phyloP scores from a whole-genome alignment of 2,888 invertebrate genomes.

The Tyria jacobaeae region DNA sequence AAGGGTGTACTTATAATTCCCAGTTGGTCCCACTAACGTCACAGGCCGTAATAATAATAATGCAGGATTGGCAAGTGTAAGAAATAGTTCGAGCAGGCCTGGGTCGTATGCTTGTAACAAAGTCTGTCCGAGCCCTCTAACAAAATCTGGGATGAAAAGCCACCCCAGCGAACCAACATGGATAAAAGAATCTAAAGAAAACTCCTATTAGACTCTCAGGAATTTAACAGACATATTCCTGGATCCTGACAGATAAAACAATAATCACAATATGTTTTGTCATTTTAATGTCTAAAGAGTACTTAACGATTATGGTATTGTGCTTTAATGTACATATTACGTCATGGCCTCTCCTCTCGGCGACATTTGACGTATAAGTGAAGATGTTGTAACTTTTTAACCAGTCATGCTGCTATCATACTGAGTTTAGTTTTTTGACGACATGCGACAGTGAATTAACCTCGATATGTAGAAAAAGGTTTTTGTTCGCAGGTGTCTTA shows the following conservation, averaged over 20 bases:
- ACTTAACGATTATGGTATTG: neutral
- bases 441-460: too few species aligned
- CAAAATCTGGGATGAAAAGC: too few species aligned
- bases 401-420: conserved; percentile 7
- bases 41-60: too few species aligned
- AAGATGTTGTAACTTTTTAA: conserved; percentile 16
- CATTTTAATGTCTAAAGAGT: neutral
- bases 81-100: too few species aligned
- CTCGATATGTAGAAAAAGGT: neutral
- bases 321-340: conserved; percentile 14
- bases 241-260: neutral
- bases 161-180: too few species aligned
- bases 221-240: neutral
- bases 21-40: too few species aligned
- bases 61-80: too few species aligned
- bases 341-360: conserved; percentile 23
- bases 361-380: conserved; percentile 19
- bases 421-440: conserved; percentile 2
- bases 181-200: too few species aligned
- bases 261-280: neutral
- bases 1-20: too few species aligned
- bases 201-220: too few species aligned
- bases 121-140: too few species aligned
- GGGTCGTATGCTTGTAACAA: too few species aligned
- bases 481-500: neutral